Evolutionary conservation across 2,888 invertebrate species (phyloP).

Genomic region (Epinotia bilunana): DNA sequence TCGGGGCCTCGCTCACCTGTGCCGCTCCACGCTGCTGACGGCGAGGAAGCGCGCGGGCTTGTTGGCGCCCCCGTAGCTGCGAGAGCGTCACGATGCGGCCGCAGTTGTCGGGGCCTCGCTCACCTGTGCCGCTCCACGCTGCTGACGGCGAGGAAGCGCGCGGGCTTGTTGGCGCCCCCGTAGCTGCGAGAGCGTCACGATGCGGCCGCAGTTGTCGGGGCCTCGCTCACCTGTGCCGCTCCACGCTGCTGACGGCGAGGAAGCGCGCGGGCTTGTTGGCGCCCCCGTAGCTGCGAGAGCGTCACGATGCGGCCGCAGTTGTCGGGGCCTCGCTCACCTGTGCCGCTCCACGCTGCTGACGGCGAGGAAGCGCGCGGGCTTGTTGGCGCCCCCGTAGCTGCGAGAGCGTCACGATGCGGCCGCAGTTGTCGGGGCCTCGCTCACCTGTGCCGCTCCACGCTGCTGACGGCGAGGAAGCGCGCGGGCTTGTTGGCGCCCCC

Average conservation of each 20-base stretch:
- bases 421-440: slow-evolving; percentile 76
- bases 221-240: slow-evolving; percentile 81
- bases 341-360: slow-evolving; percentile 81
- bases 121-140: slow-evolving; percentile 77
- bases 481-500: slow-evolving; percentile 83
- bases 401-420: slow-evolving; percentile 89
- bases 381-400: slow-evolving; percentile 86
- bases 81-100: slow-evolving; percentile 89
- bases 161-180: slow-evolving; percentile 81
- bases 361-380: slow-evolving; percentile 85
- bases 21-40: slow-evolving; percentile 70
- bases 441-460: slow-evolving; percentile 77
- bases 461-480: slow-evolving; percentile 86
- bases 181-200: slow-evolving; percentile 90
- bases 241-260: slow-evolving; percentile 85
- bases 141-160: slow-evolving; percentile 87
- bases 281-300: slow-evolving; percentile 89
- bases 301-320: slow-evolving; percentile 85
- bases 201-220: slow-evolving; percentile 85
- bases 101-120: slow-evolving; percentile 77
- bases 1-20: no score
- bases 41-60: slow-evolving; percentile 85
- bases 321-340: slow-evolving; percentile 81
- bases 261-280: slow-evolving; percentile 79
- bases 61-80: slow-evolving; percentile 73